phyloP scores from a whole-genome alignment of 2,797 vertebrate genomes.

The Squalus acanthias region DNA sequence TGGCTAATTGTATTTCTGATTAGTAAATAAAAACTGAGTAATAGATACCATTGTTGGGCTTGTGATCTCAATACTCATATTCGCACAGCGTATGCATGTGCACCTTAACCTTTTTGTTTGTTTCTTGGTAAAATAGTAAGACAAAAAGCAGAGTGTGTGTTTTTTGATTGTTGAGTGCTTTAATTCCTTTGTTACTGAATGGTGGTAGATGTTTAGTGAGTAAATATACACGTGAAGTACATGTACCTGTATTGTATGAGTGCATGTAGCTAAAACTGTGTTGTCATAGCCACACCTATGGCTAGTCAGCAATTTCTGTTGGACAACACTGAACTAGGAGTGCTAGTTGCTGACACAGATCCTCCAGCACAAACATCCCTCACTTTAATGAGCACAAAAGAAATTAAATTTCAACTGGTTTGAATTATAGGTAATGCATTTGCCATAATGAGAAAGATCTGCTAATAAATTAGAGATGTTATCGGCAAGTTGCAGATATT shows the following conservation, averaged over 20 bases:
- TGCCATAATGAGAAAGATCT: neutral
- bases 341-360: neutral
- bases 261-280: neutral
- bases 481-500: neutral
- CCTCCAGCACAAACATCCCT: neutral
- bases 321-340: neutral
- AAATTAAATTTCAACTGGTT: neutral
- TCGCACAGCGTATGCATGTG: too few relatives aligned
- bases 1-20: too few relatives aligned
- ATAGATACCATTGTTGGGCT: too few relatives aligned
- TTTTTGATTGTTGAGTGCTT: neutral
- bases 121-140: neutral
- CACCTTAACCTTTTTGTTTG: neutral
- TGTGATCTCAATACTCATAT: neutral
- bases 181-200: neutral
- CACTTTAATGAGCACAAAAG: neutral
- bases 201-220: neutral
- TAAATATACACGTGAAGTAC: too few relatives aligned
- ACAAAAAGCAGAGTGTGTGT: neutral
- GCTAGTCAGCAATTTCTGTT: neutral
- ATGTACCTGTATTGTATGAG: too few relatives aligned
- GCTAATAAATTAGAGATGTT: neutral
- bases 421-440: neutral
- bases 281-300: neutral
- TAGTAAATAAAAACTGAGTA: too few relatives aligned